Conservation (phyloP, 2,888 invertebrate species). For the Dasysyrphus albostriatus region DNA sequence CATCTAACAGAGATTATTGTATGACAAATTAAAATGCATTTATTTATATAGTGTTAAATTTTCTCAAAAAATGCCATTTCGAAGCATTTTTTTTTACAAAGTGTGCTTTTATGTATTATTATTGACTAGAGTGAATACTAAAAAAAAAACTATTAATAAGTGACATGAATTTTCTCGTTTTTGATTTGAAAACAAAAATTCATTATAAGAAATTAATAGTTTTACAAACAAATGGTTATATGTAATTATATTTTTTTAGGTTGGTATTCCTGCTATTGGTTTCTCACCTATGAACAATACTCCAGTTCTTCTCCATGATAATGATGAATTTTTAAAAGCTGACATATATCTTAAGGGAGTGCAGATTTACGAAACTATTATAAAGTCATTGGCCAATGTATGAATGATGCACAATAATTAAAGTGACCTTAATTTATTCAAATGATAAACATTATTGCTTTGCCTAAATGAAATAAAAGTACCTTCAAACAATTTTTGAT, state of each 20-base stretch:
- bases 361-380: slow-evolving; percentile 86
- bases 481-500: background rate
- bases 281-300: slow-evolving; percentile 96
- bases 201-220: no score
- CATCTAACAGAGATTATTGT: no score
- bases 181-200: no score
- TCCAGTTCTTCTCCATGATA: slow-evolving; percentile 92
- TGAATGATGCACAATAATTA: slow-evolving; percentile 23
- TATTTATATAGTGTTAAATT: no score
- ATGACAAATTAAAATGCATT: no score
- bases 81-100: no score
- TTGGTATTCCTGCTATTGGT: slow-evolving; percentile 92
- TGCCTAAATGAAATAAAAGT: slow-evolving; percentile 18
- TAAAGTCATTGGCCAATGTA: slow-evolving; percentile 78
- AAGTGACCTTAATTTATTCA: slow-evolving; percentile 28
- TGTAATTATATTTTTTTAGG: slow-evolving; percentile 79
- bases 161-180: no score
- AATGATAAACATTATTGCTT: background rate
- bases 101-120: no score
- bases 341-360: slow-evolving; percentile 92
- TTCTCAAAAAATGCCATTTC: no score
- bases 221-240: no score
- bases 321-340: slow-evolving; percentile 93
- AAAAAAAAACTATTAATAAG: no score
- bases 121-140: no score